Evolutionary conservation across 2,113 vertebrate species (phyloP).

Genomic region (Butorides virescens): DNA sequence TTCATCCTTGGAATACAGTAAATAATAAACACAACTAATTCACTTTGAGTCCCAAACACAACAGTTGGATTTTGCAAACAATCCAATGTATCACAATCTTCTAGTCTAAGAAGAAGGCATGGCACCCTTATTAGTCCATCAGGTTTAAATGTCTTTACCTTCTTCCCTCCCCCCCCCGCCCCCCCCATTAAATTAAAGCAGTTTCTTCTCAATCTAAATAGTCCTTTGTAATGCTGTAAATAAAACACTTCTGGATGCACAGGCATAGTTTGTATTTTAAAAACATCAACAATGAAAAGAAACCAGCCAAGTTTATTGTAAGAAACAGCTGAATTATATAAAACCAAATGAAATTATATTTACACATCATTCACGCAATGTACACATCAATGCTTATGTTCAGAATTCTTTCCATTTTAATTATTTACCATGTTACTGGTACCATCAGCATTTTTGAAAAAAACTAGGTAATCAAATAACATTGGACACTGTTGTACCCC

Average conservation of each 20-base stretch:
- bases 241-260: not conserved
- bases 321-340: not conserved
- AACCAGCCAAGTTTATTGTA: not conserved
- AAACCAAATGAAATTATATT: not conserved
- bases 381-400: not conserved
- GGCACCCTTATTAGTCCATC: not conserved
- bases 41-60: not conserved
- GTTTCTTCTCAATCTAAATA: not conserved
- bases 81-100: not conserved
- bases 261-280: not conserved
- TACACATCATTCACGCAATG: not conserved
- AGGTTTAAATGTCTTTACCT: not conserved
- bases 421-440: not conserved
- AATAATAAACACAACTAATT: not conserved
- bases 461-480: not conserved
- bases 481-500: not conserved
- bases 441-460: not conserved
- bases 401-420: not conserved
- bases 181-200: not conserved
- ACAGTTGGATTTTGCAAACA: not conserved
- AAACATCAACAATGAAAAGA: not conserved
- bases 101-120: not conserved
- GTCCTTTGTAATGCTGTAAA: not conserved
- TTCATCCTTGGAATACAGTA: not conserved
- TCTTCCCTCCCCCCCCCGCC: not conserved